phyloP scores from a whole-genome alignment of 2,888 invertebrate species.

The Leptinotarsa haldemani region DNA sequence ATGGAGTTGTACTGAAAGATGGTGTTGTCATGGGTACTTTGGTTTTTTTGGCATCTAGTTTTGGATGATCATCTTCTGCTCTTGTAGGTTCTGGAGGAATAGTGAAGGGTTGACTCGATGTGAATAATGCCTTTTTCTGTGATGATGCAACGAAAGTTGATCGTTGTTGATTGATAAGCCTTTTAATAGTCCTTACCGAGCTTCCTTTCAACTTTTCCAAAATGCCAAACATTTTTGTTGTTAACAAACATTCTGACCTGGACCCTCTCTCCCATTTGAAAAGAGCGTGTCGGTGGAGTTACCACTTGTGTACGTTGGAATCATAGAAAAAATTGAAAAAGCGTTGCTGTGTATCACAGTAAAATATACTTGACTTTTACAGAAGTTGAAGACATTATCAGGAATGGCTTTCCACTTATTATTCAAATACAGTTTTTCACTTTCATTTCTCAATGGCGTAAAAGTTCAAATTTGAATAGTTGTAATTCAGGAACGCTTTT shows the following conservation, averaged over 20 bases:
- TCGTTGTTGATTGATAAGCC: not conserved
- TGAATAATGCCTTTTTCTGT: not conserved
- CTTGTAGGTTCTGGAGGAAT: not conserved
- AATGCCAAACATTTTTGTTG: constrained; percentile 11
- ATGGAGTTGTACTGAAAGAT: not conserved
- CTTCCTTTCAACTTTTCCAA: not conserved
- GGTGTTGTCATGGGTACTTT: not conserved
- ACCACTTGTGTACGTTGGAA: not conserved
- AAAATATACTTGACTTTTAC: not conserved
- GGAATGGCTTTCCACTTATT: not conserved
- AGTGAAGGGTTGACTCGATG: not conserved
- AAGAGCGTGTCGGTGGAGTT: not conserved
- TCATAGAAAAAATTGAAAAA: not conserved
- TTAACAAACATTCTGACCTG: not conserved
- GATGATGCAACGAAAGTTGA: not conserved
- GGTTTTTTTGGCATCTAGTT: not conserved
- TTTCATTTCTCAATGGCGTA: no score
- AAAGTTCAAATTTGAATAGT: no score
- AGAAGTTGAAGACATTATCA: not conserved
- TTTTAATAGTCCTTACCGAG: not conserved
- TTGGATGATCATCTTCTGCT: not conserved
- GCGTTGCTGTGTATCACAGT: constrained; percentile 10
- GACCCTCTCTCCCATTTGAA: constrained; percentile 11
- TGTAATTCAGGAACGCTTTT: no score
- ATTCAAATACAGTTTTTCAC: no score